These are phyloP conservation scores for Vulpes ferrilata DNA, from an alignment of 2,113 vertebrate species.

Conservation along the genomic window DNA sequence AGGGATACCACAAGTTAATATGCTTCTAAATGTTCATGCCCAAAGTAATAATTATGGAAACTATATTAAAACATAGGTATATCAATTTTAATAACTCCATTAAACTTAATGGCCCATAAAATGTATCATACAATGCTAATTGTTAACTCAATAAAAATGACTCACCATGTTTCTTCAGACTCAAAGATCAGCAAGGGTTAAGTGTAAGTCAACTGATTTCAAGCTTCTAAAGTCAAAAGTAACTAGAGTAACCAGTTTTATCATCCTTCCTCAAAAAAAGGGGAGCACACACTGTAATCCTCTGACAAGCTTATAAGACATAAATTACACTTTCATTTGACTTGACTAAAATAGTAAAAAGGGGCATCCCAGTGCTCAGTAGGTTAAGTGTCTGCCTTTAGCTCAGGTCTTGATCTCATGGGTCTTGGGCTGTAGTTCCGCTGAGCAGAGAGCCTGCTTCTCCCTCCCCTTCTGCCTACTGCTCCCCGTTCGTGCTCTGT, in stretches of 20 bases:
- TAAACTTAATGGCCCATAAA: constrained; percentile 30
- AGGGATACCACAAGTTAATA: not conserved
- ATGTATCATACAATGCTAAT: not conserved
- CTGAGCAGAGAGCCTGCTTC: too few relatives aligned
- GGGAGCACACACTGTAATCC: not conserved
- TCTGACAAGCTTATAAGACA: not conserved
- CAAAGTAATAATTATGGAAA: not conserved
- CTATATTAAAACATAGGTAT: not conserved
- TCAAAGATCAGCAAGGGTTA: not conserved
- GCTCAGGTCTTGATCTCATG: too few relatives aligned
- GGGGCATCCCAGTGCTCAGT: too few relatives aligned
- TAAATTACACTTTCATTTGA: not conserved
- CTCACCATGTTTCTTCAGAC: not conserved
- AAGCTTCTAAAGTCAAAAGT: constrained; percentile 16
- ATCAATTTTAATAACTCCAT: constrained; percentile 38
- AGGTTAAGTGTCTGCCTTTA: too few relatives aligned
- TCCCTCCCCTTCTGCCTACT: too few relatives aligned
- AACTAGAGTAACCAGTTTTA: not conserved
- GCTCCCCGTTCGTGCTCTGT: too few relatives aligned
- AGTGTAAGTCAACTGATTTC: not conserved
- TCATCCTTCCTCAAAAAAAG: not conserved
- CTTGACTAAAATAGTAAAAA: not conserved
- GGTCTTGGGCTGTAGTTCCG: too few relatives aligned
- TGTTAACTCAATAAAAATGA: not conserved
- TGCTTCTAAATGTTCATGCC: not conserved